A percentile compares a stretch with the other conserved stretches of the same genome.
Evolutionary conservation across 2,797 vertebrate genomes (phyloP).

Genomic region (Argya squamiceps): DNA sequence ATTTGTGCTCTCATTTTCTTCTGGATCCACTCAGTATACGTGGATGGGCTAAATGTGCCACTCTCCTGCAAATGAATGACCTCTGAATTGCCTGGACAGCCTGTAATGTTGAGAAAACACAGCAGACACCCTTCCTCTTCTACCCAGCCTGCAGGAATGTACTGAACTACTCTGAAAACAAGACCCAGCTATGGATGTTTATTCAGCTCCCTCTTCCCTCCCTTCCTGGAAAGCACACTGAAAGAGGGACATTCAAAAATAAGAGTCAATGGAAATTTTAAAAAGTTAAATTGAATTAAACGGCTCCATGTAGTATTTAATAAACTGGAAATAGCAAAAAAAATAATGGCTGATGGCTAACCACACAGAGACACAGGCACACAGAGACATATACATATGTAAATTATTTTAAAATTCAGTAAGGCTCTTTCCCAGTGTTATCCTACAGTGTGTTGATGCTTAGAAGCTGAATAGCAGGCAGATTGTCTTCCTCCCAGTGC

Average conservation of each 20-base stretch:
- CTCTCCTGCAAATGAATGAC: background rate
- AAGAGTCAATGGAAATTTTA: background rate
- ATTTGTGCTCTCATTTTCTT: background rate
- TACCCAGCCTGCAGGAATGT: background rate
- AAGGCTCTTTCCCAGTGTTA: background rate
- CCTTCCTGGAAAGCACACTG: conserved; percentile 8
- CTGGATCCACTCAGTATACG: background rate
- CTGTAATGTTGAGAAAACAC: background rate
- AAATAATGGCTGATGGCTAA: background rate
- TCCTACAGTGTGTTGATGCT: background rate
- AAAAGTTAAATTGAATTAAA: background rate
- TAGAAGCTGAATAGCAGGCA: background rate
- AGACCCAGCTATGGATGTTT: conserved; percentile 11
- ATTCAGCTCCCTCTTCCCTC: conserved; percentile 14
- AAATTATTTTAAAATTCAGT: background rate
- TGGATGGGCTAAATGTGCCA: background rate
- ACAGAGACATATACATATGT: background rate
- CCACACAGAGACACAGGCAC: background rate
- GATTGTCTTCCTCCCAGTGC: background rate
- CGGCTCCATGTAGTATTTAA: background rate
- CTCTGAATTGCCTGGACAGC: background rate
- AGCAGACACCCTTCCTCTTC: background rate
- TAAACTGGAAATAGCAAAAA: background rate
- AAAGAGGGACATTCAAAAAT: conserved; percentile 14
- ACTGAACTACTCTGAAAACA: conserved; percentile 19